Evolutionary conservation across 2,888 invertebrate genomes (phyloP).

Genomic region (Drosophila pseudotalamancana): DNA sequence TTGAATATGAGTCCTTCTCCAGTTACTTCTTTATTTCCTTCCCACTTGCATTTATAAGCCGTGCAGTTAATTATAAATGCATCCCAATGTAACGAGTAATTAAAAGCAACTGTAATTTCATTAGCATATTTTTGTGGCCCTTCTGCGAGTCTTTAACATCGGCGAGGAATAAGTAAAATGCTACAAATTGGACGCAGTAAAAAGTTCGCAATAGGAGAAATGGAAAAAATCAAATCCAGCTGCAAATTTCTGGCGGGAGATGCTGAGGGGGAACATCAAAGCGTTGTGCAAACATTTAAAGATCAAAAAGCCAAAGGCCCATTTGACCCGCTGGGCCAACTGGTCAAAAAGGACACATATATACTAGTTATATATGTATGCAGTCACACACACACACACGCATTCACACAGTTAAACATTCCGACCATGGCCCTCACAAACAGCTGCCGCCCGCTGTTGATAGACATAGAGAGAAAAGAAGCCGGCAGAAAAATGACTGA

Average conservation of each 20-base stretch:
- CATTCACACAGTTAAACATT: slow-evolving; percentile 16
- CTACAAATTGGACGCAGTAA: slow-evolving; percentile 12
- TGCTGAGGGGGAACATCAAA: slow-evolving; percentile 66
- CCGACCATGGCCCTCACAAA: slow-evolving; percentile 14
- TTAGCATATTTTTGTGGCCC: slow-evolving; percentile 1
- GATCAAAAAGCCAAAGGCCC: slow-evolving; percentile 77
- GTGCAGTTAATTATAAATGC: neutral
- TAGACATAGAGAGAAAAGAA: slow-evolving; percentile 24
- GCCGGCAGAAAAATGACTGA: slow-evolving; percentile 51
- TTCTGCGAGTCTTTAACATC: neutral
- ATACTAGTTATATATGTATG: slow-evolving; percentile 3
- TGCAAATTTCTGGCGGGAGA: slow-evolving; percentile 63
- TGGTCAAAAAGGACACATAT: slow-evolving; percentile 37
- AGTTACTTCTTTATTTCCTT: too few relatives aligned
- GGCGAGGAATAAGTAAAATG: slow-evolving; percentile 13
- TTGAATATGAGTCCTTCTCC: too few relatives aligned
- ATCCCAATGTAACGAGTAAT: neutral
- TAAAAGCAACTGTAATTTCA: slow-evolving; percentile 7
- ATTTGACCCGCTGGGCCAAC: slow-evolving; percentile 65
- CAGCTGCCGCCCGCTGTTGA: slow-evolving; percentile 39
- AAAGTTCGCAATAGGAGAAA: slow-evolving; percentile 22
- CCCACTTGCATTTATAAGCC: neutral
- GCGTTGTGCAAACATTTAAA: slow-evolving; percentile 77
- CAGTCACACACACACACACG: neutral
- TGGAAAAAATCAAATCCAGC: slow-evolving; percentile 18